phyloP scores from a whole-genome alignment of 1,140 invertebrate genomes.

The Probaryconus sp. region DNA sequence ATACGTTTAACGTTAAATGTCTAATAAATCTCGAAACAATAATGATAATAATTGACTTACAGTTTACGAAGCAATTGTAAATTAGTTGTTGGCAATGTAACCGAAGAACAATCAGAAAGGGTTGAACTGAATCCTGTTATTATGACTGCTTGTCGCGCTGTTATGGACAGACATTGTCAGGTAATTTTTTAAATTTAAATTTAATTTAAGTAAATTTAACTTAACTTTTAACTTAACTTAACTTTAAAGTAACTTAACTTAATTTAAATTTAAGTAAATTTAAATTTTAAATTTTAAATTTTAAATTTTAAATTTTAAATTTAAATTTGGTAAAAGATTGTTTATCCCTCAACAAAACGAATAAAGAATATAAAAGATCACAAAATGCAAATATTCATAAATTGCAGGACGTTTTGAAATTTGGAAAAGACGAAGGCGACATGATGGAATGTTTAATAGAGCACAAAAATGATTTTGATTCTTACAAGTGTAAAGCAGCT shows the following conservation, averaged over 20 bases:
- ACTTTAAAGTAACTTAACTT: too few relatives aligned
- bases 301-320: conserved; percentile 1
- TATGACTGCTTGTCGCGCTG: conserved; percentile 87
- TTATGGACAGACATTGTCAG: conserved; percentile 90
- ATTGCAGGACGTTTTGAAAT: conserved; percentile 80
- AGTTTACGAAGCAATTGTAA: conserved; percentile 83
- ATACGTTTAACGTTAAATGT: too few relatives aligned
- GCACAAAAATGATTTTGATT: conserved; percentile 91
- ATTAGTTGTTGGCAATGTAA: conserved; percentile 90
- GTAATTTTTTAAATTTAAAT: too few relatives aligned
- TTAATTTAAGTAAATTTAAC: conserved; percentile 7
- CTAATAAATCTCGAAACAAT: too few relatives aligned
- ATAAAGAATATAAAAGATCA: neutral
- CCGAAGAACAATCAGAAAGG: conserved; percentile 91
- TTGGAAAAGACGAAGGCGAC: conserved; percentile 87
- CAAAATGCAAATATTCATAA: too few relatives aligned
- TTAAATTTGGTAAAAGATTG: conserved; percentile 3
- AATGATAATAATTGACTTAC: too few relatives aligned
- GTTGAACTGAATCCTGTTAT: conserved; percentile 92
- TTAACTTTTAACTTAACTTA: too few relatives aligned
- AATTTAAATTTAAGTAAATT: conserved; percentile 9
- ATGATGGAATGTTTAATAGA: conserved; percentile 96
- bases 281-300: conserved; percentile 1
- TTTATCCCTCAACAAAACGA: neutral
- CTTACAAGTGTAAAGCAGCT: conserved; percentile 92